Evolutionary conservation across 2,888 invertebrate genomes (phyloP), one percentile per base, ranked within the genome.

Genomic region (Hymenopus coronatus): DNA sequence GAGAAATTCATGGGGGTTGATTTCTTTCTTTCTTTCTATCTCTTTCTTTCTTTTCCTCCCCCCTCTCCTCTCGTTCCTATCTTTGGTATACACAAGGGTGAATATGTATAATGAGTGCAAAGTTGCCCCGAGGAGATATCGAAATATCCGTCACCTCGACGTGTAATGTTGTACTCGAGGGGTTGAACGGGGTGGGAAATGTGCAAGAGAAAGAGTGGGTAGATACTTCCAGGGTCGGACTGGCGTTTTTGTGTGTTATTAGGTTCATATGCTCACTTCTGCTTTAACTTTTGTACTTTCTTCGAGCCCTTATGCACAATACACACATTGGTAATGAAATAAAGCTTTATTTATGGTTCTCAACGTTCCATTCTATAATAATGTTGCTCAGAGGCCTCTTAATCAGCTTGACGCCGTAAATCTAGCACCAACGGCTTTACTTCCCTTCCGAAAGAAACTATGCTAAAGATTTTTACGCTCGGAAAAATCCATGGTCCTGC

Each of bases 1-100:
- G 86, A 86, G 86, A 81, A 86, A 86, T 86, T 86, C 86, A 28
- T 81, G 86, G 86, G 86, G 86, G 86, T 86, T 86, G 86, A 86
- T 81, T 86, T 86, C 86, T 86, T 86, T 70, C 54, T 70, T 70
- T 70, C 54, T 25, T 81, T 85, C 54, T 85, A 12, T 54, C 46
- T 25, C 27, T 54, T 28, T 85, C 15, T 85, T 15, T 85, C 1
- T 85, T 7, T 46, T 15, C 28, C 1, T 7, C 0, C 14, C 20
- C n/a, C n/a, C 27, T 40, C 40, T 12, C 27, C 40, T 27, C n/a
- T 25, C 33, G 84, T 54, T 28, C 30, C 81, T 86, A 86, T 86
- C 86, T 86, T 28, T 86, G 30, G 54, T 86, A 28, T 30, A 86
- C 86, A 86, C 70, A 86, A 86, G 86, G 86, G 86, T 86, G 86